Conservation (phyloP, 1,140 invertebrate species). For the Trichonephila clavata region DNA sequence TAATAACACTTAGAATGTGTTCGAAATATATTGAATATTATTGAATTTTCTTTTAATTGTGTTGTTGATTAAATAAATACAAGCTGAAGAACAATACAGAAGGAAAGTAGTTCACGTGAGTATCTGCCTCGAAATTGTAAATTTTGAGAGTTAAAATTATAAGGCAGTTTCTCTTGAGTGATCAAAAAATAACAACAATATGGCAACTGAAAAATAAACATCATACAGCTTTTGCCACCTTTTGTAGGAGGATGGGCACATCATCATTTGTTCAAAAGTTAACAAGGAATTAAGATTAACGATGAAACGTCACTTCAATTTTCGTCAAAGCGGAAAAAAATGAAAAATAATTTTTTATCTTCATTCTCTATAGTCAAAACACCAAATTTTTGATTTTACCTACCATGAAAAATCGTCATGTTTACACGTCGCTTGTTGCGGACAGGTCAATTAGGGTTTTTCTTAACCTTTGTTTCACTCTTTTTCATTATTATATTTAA, state of each 20-base stretch:
- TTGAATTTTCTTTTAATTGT: too few species aligned
- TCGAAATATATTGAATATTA: too few species aligned
- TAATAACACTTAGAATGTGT: too few species aligned
- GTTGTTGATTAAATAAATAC: too few species aligned
- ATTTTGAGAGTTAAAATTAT: not conserved
- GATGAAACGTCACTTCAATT: slow-evolving; percentile 40
- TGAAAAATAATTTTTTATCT: slow-evolving; percentile 7
- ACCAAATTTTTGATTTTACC: slow-evolving; percentile 20
- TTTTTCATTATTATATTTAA: too few species aligned
- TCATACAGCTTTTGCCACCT: not conserved
- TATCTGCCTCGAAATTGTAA: not conserved
- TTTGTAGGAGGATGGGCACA: not conserved
- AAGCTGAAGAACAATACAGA: not conserved
- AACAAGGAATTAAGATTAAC: slow-evolving; percentile 69
- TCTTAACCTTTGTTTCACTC: not conserved
- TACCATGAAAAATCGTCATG: slow-evolving; percentile 40
- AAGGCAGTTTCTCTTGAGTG: too few species aligned
- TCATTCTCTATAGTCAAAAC: not conserved
- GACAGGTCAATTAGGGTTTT: slow-evolving; percentile 29
- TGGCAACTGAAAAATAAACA: not conserved
- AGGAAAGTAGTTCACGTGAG: not conserved
- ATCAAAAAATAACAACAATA: not conserved
- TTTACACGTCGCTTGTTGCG: not conserved
- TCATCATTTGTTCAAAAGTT: slow-evolving; percentile 31
- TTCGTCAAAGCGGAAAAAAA: slow-evolving; percentile 8